Evolutionary conservation across 1,140 invertebrate genomes (phyloP).

Genomic region (Centruroides sculpturatus): DNA sequence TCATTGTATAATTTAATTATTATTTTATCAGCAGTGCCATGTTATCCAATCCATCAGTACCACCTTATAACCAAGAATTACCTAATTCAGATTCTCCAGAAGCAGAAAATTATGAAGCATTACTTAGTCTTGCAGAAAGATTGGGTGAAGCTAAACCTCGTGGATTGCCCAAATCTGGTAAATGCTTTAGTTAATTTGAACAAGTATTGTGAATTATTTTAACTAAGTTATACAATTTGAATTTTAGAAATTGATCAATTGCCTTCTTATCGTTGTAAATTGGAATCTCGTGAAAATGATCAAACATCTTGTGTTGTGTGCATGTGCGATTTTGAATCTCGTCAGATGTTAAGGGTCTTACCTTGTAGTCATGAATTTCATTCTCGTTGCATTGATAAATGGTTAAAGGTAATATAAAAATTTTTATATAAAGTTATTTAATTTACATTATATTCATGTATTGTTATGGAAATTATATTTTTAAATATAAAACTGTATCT

Average conservation of each 20-base stretch:
- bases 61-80: too few species aligned
- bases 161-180: conserved; percentile 26
- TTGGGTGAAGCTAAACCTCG: conserved; percentile 29
- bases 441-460: too few species aligned
- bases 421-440: too few species aligned
- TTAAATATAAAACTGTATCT: too few species aligned
- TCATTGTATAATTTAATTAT: too few species aligned
- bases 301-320: conserved; percentile 22
- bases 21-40: too few species aligned
- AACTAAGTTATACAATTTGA: conserved; percentile 28
- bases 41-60: too few species aligned
- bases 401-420: conserved; percentile 30
- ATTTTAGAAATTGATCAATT: neutral
- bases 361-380: conserved; percentile 37
- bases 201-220: neutral
- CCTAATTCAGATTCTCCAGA: neutral
- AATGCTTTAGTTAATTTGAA: neutral
- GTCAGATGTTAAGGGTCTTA: conserved; percentile 30
- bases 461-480: too few species aligned
- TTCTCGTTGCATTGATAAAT: conserved; percentile 36
- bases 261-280: neutral
- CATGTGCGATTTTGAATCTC: conserved; percentile 34
- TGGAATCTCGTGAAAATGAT: neutral
- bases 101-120: conserved; percentile 18
- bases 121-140: conserved; percentile 28